These are phyloP conservation scores for Threskiornis aethiopicus DNA, from an alignment of 2,797 vertebrate genomes.

Conservation along the genomic window DNA sequence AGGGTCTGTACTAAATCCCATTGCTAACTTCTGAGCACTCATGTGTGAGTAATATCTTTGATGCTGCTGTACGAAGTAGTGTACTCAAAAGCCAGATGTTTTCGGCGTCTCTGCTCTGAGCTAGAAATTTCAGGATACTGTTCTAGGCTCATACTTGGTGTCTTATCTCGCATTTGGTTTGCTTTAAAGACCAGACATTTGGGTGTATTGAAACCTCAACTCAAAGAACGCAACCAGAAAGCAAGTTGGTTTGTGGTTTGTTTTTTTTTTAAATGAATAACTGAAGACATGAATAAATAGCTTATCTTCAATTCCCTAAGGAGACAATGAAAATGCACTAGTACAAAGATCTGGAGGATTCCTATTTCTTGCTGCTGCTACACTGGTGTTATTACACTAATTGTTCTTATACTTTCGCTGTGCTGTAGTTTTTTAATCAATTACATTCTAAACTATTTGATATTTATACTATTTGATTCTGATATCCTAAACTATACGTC, in stretches of 20 bases:
- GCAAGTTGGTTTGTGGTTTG: neutral
- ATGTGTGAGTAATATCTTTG: neutral
- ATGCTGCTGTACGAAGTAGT: neutral
- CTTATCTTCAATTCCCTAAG: neutral
- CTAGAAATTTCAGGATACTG: neutral
- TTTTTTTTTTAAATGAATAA: neutral
- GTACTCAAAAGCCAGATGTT: neutral
- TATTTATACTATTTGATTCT: neutral
- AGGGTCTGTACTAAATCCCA: neutral
- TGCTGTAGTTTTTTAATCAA: neutral
- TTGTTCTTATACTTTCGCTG: neutral
- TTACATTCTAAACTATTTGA: neutral
- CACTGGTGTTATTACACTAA: neutral
- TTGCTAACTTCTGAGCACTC: neutral
- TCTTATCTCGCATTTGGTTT: neutral
- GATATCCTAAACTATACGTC: neutral
- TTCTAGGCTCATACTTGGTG: neutral
- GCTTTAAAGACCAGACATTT: neutral
- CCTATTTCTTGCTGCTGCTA: neutral
- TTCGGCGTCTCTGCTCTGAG: neutral
- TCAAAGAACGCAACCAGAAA: neutral
- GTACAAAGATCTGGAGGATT: neutral
- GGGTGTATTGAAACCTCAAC: neutral
- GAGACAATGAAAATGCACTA: neutral
- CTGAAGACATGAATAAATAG: neutral